Evolutionary conservation across 2,113 vertebrate species (phyloP).

Genomic region (Platysteira castanea): DNA sequence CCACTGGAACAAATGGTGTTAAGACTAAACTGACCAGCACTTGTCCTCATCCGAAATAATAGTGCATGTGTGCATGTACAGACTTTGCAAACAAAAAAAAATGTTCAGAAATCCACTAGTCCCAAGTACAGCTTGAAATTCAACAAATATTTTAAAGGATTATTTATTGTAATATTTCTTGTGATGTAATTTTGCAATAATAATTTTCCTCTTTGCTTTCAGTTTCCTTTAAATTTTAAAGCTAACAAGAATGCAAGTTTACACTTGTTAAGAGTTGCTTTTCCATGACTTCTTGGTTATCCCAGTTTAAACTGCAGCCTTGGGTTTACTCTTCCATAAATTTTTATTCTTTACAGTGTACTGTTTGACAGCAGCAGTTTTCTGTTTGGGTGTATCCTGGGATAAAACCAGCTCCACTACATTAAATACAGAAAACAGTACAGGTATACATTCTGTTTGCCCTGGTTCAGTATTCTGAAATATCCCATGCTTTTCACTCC

Average conservation of each 20-base stretch:
- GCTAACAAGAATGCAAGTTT: neutral
- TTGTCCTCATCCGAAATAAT: neutral
- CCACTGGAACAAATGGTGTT: fast-evolving
- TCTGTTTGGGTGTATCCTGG: neutral
- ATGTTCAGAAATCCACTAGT: neutral
- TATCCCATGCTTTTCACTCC: neutral
- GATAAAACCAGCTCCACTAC: neutral
- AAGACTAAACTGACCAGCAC: neutral
- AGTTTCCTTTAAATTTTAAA: neutral
- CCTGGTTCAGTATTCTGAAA: neutral
- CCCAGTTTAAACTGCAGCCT: neutral
- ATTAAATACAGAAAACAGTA: neutral
- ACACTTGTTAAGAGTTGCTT: neutral
- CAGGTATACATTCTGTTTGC: neutral
- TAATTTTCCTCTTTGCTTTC: neutral
- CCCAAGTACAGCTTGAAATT: neutral
- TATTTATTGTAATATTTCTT: neutral
- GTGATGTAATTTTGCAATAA: neutral
- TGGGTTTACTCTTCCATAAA: neutral
- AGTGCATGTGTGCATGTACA: fast-evolving
- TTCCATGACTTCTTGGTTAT: neutral
- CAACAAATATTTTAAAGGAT: neutral
- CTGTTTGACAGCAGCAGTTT: neutral
- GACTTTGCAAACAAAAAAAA: neutral
- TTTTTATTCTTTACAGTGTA: neutral